A percentile compares a stretch with the other conserved stretches of the same genome.
These are phyloP conservation scores for Trichonephila inaurata DNA, from an alignment of 1,140 invertebrate genomes.

Conservation along the genomic window DNA sequence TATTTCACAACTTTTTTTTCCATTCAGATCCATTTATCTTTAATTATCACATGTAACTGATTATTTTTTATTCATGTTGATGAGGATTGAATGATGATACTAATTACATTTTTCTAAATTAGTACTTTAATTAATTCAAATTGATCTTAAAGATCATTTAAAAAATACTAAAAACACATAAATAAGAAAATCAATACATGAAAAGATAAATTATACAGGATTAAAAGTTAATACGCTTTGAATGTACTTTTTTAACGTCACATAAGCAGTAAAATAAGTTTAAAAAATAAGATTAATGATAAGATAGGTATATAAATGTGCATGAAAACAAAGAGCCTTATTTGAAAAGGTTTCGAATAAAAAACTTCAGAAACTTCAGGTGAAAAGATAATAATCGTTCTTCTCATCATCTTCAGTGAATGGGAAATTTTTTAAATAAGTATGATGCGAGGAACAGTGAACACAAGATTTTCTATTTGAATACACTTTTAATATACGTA, in stretches of 20 bases:
- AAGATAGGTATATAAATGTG: background rate
- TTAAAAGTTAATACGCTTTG: background rate
- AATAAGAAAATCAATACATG: background rate
- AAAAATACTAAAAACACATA: background rate
- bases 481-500: too few relatives aligned
- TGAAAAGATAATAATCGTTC: too few relatives aligned
- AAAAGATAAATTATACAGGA: background rate
- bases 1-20: too few relatives aligned
- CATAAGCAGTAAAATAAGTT: background rate
- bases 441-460: too few relatives aligned
- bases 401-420: too few relatives aligned
- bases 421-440: too few relatives aligned
- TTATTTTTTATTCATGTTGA: background rate
- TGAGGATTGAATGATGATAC: background rate
- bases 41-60: background rate
- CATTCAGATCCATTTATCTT: background rate
- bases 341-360: background rate
- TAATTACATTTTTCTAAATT: background rate
- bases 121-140: background rate
- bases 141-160: background rate
- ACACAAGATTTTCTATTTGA: too few relatives aligned
- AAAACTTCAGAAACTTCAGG: too few relatives aligned
- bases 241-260: background rate
- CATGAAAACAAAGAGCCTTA: background rate
- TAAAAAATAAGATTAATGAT: background rate